These are phyloP conservation scores for Crocuta crocuta DNA, from an alignment of 2,113 vertebrate species.

Conservation along the genomic window DNA sequence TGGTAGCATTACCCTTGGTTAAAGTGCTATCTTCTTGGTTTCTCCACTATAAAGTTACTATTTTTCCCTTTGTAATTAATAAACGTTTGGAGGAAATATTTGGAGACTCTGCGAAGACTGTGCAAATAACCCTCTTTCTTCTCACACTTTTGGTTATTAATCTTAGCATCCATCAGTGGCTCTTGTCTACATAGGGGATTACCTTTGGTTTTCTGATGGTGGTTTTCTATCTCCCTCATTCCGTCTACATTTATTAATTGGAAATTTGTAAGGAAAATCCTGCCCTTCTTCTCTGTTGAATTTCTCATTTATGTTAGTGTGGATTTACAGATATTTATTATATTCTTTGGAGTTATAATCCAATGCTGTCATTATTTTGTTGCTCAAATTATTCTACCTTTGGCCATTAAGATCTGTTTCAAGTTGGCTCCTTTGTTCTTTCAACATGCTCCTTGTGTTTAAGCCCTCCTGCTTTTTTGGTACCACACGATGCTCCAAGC, in stretches of 20 bases:
- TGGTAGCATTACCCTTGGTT: background rate
- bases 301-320: background rate
- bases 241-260: background rate
- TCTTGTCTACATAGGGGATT: background rate
- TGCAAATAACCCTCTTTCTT: background rate
- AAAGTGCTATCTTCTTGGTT: background rate
- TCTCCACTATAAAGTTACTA: background rate
- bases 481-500: background rate
- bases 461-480: constrained; percentile 6
- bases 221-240: background rate
- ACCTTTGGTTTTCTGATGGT: background rate
- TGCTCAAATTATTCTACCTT: background rate
- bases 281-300: background rate
- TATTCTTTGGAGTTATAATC: background rate
- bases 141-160: background rate
- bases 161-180: background rate
- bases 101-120: background rate
- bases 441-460: background rate
- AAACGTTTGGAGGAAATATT: background rate
- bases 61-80: constrained; percentile 37
- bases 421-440: background rate
- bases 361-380: background rate
- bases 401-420: background rate
- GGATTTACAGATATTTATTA: background rate
- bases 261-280: constrained; percentile 6